Evolutionary conservation across 2,113 vertebrate genomes (phyloP).

Genomic region (Sigmodon hispidus): DNA sequence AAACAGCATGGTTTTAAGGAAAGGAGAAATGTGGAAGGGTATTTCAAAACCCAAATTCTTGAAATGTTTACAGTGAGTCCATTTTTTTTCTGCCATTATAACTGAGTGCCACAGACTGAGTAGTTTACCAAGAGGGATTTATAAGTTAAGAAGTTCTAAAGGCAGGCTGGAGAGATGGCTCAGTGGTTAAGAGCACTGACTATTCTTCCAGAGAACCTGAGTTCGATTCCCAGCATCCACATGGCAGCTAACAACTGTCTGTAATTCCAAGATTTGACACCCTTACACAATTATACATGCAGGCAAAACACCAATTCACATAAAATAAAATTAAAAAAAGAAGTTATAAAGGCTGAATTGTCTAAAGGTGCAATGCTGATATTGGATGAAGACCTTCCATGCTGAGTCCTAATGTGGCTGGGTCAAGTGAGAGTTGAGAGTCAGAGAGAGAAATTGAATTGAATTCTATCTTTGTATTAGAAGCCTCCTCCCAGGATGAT

Average conservation of each 20-base stretch:
- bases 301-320: no score
- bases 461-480: neutral
- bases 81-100: neutral
- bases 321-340: no score
- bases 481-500: neutral
- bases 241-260: no score
- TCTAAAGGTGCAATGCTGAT: neutral
- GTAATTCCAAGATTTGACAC: no score
- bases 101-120: neutral
- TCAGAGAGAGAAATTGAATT: neutral
- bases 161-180: no score
- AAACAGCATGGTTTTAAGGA: neutral
- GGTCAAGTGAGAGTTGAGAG: neutral
- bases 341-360: neutral
- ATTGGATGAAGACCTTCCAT: neutral
- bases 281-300: no score
- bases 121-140: neutral
- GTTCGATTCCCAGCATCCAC: no score
- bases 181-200: no score
- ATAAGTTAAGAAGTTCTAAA: neutral
- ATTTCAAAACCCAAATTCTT: neutral
- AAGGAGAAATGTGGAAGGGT: neutral
- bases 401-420: neutral
- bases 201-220: no score
- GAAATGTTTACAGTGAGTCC: neutral